Base-by-base conservation (phyloP, 2,797 vertebrate genomes). In the Pseudotriccus pelzelni region DNA sequence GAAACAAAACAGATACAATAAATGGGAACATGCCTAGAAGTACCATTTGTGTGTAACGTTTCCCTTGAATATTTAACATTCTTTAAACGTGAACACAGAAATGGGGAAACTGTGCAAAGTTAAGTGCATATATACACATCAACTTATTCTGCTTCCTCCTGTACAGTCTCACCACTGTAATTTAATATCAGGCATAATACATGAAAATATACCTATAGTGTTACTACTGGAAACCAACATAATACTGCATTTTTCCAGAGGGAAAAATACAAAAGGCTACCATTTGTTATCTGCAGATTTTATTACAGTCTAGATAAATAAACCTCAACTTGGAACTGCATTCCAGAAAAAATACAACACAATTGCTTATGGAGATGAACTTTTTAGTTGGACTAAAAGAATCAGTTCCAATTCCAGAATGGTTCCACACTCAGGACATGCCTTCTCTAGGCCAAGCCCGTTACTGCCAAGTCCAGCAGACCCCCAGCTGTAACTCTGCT, bases 261-360 rank as follows among this genome's bases (percentile, higher is more conserved):
- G 19, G 14, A 87, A 90, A 93, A 89, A 52, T 10, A 69, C 2
- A 41, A 24, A 88, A 44, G 23, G 18, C 34, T 69, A 47, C 20
- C 53, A 55, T 80, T 95, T 93, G 79, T 84, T 89, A 93, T 84
- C 94, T 94, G 60, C 53, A 94, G 34, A 77, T 83, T 94, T 94
- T 87, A 96, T 93, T 93, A 58, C 10, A 59, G 15, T 68, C 62
- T 78, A 75, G 41, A 64, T 49, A 78, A 55, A 84, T 32, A 81
- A 60, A 88, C 34, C 69, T 68, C 53, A 50, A 19, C 10, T 27
- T 47, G 34, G 21, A 87, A 77, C 59, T 76, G 50, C 69, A 63
- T 87, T 96, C 90, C 72, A 86, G 74, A 46, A 86, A 94, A 97
- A 96, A 87, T 68, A 62, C n/a, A 73, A 60, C 5, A 56, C 30